Base-by-base conservation (phyloP, 2,113 vertebrate species). In the Catharus bicknelli region DNA sequence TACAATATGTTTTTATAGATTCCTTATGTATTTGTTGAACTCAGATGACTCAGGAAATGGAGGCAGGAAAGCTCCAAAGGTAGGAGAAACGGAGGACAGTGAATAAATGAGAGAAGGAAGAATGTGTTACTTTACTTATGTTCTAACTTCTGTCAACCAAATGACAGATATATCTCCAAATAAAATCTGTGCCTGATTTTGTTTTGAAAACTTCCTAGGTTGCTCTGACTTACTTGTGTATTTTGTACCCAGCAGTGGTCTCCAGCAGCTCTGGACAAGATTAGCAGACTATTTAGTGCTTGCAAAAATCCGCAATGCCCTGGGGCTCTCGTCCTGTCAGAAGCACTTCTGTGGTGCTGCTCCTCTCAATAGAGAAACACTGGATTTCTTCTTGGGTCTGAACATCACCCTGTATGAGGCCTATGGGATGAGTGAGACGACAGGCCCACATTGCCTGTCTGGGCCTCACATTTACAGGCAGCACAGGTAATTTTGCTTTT, bases 371-470 rank as follows among this genome's bases (percentile, higher is more conserved):
- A 86, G 78, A 2, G 98, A 99, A 94, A 98, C 98, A 0, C 88
- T 98, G 68, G 91, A 96, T 79, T 99, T 99, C 94, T 99, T 99
- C 95, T 92, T 99, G 83, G 96, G 98, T 36, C 97, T 99, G 70
- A 98, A 99, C 89, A 98, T 99, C 88, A 96, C 92, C 26, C 59
- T 99, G 43, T 99, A 98, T 22, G 97, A 99, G 8, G 98, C 97
- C 16, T 99, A 99, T 3, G 99, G 99, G 36, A 98, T 99, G 98
- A 99, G 98, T 3, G 99, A 99, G 96, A 98, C 98, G 80, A 97
- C 98, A 7, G 99, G 99, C 21, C 98, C 99, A 16, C 98, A 99
- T 75, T 99, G 98, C 88, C 97, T 99, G n/a, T 98, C 98, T 77
- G 97, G 97, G 55, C 98, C 98, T 4, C 86, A 89, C 26, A 95